phyloP scores from a whole-genome alignment of 2,113 vertebrate species.

The Malaclemys terrapin region DNA sequence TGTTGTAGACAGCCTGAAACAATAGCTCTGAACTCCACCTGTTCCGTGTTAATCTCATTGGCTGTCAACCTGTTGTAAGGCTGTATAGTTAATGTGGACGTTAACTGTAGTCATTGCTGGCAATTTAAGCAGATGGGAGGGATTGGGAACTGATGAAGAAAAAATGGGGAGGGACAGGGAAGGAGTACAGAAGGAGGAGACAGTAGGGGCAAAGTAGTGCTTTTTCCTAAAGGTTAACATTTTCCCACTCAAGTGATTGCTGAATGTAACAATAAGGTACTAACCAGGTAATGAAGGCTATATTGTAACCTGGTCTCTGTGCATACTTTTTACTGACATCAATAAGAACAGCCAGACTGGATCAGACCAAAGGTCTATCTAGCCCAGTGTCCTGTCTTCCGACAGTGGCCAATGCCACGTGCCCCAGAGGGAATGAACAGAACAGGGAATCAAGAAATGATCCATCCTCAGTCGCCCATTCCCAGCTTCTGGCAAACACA shows the following conservation, averaged over 20 bases:
- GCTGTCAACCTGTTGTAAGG: not conserved
- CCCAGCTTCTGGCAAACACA: too few relatives aligned
- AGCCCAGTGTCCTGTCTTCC: too few relatives aligned
- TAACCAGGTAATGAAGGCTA: not conserved
- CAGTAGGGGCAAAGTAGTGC: not conserved
- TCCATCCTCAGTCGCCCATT: too few relatives aligned
- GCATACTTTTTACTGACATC: not conserved
- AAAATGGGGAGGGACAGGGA: not conserved
- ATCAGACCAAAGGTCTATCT: too few relatives aligned
- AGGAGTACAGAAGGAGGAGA: not conserved
- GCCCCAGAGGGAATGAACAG: too few relatives aligned
- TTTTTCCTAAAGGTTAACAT: not conserved
- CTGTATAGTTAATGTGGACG: not conserved
- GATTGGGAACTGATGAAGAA: not conserved
- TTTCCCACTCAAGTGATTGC: not conserved
- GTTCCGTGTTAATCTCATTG: not conserved
- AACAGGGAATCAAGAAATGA: too few relatives aligned
- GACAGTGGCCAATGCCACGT: too few relatives aligned
- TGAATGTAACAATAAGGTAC: not conserved
- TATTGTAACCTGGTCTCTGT: not conserved
- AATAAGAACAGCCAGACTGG: not conserved
- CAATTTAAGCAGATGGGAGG: not conserved
- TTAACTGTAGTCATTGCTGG: not conserved
- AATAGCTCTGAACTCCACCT: constrained; percentile 14
- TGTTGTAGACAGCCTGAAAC: not conserved